These are phyloP conservation scores for Drosophila hydei DNA, from an alignment of 1,140 invertebrate species.

Conservation along the genomic window DNA sequence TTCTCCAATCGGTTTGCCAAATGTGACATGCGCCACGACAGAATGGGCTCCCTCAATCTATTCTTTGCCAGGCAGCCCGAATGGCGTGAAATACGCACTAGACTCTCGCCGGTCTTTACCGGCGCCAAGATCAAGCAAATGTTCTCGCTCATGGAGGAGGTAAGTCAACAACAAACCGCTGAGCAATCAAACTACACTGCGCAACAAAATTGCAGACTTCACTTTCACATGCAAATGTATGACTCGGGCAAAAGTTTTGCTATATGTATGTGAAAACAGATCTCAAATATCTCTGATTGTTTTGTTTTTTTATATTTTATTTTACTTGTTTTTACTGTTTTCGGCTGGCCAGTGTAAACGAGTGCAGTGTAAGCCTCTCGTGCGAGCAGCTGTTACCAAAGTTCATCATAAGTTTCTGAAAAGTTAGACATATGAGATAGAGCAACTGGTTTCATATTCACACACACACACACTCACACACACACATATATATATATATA, in stretches of 20 bases:
- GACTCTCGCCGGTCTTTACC: conserved; percentile 85
- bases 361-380: neutral
- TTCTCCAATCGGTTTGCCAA: conserved; percentile 79
- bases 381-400: neutral
- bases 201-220: too few species aligned
- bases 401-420: neutral
- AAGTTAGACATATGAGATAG: neutral
- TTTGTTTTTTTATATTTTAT: too few species aligned
- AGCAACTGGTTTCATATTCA: neutral
- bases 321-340: too few species aligned
- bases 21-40: conserved; percentile 65
- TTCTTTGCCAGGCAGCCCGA: conserved; percentile 76
- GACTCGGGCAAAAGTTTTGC: too few species aligned
- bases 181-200: conserved; percentile 13
- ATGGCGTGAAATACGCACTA: conserved; percentile 85
- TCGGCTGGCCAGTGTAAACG: neutral
- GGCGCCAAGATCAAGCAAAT: conserved; percentile 86
- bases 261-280: too few species aligned
- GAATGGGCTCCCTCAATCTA: conserved; percentile 76
- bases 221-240: too few species aligned
- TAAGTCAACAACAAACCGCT: conserved; percentile 44
- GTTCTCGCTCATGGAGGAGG: conserved; percentile 85
- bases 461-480: too few species aligned
- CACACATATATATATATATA: neutral
- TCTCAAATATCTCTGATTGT: too few species aligned